phyloP scores from a whole-genome alignment of 2,797 vertebrate species.

The Cyprinella venusta region DNA sequence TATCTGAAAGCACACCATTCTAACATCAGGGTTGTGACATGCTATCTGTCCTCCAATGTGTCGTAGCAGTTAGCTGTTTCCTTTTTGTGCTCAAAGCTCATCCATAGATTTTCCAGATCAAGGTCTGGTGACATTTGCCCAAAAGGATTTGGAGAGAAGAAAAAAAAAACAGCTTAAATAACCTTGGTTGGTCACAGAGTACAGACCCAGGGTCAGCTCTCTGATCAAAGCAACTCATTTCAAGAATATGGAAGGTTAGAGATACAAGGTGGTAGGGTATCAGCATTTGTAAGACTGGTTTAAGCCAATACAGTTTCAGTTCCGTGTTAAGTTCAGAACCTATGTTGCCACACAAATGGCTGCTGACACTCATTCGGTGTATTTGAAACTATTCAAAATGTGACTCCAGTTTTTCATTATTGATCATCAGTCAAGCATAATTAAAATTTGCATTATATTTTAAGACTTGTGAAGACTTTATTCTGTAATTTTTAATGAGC shows the following conservation, averaged over 20 bases:
- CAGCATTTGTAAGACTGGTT: constrained; percentile 42
- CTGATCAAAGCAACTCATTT: constrained; percentile 48
- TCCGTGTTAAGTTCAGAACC: constrained; percentile 41
- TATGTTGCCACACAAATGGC: constrained; percentile 18
- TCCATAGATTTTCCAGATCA: constrained; percentile 39
- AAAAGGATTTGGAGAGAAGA: not conserved
- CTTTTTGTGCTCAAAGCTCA: constrained; percentile 21
- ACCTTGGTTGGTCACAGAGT: constrained; percentile 5
- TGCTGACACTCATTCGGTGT: not conserved
- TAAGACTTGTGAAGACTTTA: not conserved
- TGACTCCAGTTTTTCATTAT: constrained; percentile 1
- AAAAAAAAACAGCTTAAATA: constrained; percentile 20
- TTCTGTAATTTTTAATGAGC: constrained; percentile 27
- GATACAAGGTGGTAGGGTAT: constrained; percentile 12
- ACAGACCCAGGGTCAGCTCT: constrained; percentile 48
- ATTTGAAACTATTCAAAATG: not conserved
- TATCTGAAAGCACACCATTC: constrained; percentile 12
- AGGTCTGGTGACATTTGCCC: constrained; percentile 35
- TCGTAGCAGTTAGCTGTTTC: constrained; percentile 1
- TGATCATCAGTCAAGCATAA: not conserved
- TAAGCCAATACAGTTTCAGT: constrained; percentile 31
- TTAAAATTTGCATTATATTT: not conserved
- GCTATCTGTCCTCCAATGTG: not conserved
- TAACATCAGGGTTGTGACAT: not conserved
- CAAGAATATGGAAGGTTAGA: constrained; percentile 34